Percentiles rank a stretch among this genome's conserved stretches.
phyloP scores from a whole-genome alignment of 2,888 invertebrate species.

The Psococerastis gibbosa region DNA sequence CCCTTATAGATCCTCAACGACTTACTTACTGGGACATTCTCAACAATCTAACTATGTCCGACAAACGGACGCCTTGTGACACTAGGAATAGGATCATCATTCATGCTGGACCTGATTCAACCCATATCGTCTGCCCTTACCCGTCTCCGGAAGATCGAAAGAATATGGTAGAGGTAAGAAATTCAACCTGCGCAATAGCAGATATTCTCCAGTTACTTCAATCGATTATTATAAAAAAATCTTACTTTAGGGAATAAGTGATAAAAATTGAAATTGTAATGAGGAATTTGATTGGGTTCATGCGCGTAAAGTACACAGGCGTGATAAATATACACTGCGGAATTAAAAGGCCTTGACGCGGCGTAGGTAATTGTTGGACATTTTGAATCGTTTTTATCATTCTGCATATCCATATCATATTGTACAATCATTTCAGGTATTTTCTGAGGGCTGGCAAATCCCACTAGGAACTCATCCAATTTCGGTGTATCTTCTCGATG shows the following conservation, averaged over 20 bases:
- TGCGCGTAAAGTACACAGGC: too few species aligned
- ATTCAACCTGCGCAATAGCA: background rate
- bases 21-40: slow-evolving; percentile 26
- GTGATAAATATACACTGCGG: too few species aligned
- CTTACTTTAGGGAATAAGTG: too few species aligned
- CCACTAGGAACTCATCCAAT: slow-evolving; percentile 21
- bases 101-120: slow-evolving; percentile 46
- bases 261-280: too few species aligned
- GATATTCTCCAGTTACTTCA: slow-evolving; percentile 5
- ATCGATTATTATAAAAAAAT: too few species aligned
- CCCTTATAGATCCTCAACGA: slow-evolving; percentile 21
- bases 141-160: slow-evolving; percentile 26
- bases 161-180: slow-evolving; percentile 16
- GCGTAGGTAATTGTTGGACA: too few species aligned
- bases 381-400: too few species aligned
- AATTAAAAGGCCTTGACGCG: too few species aligned
- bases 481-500: slow-evolving; percentile 17
- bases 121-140: slow-evolving; percentile 39
- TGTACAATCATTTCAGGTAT: slow-evolving; percentile 39
- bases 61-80: slow-evolving; percentile 38
- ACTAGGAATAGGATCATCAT: slow-evolving; percentile 63
- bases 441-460: slow-evolving; percentile 61
- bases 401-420: too few species aligned
- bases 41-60: slow-evolving; percentile 35
- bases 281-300: too few species aligned